These are phyloP conservation scores for Mormyrus hasselquistii DNA, from an alignment of 2,797 vertebrate genomes.

Conservation along the genomic window DNA sequence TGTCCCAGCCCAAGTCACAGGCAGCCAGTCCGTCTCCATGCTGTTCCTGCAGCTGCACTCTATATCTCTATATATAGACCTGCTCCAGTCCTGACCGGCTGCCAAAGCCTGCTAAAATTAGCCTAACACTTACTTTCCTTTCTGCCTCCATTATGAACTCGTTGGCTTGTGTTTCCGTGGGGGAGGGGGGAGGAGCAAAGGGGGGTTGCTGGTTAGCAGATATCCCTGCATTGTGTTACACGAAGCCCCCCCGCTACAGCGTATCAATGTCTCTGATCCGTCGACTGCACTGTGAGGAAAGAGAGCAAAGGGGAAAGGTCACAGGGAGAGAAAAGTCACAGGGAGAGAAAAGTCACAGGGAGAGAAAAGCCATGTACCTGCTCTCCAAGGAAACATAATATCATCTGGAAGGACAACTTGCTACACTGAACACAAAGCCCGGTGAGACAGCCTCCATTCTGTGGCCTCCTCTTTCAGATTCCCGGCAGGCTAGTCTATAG, in stretches of 20 bases:
- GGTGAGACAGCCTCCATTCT: neutral
- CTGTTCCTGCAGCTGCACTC: slow-evolving; percentile 27
- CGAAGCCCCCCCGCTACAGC: neutral
- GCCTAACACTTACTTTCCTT: slow-evolving; percentile 43
- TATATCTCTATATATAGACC: slow-evolving; percentile 25
- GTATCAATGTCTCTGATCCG: neutral
- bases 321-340: too few species aligned
- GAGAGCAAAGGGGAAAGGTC: neutral
- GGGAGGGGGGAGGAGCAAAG: neutral
- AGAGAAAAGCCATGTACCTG: neutral
- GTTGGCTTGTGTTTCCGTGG: slow-evolving; percentile 31
- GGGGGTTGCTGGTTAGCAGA: neutral
- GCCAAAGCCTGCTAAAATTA: slow-evolving; percentile 58
- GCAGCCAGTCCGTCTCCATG: slow-evolving; percentile 38
- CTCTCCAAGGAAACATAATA: neutral
- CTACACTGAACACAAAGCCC: neutral
- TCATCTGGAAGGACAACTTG: neutral
- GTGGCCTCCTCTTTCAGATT: neutral
- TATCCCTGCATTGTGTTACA: slow-evolving; percentile 17
- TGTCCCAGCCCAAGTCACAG: slow-evolving; percentile 8
- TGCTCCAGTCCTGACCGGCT: slow-evolving; percentile 46
- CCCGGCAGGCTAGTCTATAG: neutral
- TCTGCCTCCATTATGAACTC: slow-evolving; percentile 28
- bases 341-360: neutral
- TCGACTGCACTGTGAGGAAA: neutral